phyloP scores from a whole-genome alignment of 2,113 vertebrate species.

The Tenebrosternarchus preto region DNA sequence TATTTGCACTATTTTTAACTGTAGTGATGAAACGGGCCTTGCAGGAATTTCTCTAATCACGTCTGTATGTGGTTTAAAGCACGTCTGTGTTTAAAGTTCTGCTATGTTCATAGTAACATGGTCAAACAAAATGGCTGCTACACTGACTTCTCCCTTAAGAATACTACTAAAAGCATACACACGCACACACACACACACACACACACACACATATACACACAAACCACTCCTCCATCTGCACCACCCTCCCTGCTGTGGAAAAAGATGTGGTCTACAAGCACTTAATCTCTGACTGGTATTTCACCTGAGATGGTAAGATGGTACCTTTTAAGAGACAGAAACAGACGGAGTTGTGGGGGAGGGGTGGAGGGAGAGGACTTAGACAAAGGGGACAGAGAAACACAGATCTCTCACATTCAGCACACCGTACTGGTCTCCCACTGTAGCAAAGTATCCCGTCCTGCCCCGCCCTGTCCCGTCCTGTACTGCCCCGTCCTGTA shows the following conservation, averaged over 20 bases:
- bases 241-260: conserved; percentile 35
- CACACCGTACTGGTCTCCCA: neutral
- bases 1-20: conserved; percentile 12
- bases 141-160: neutral
- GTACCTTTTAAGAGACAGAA: neutral
- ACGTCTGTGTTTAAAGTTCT: neutral
- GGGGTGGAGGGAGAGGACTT: neutral
- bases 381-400: too few species aligned
- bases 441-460: neutral
- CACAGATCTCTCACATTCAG: too few species aligned
- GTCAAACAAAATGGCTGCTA: conserved; percentile 3
- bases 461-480: neutral
- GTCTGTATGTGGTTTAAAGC: neutral
- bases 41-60: neutral
- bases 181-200: conserved; percentile 8
- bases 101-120: neutral
- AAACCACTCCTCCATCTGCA: conserved; percentile 1
- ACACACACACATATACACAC: conserved; percentile 7
- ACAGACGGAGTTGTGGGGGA: conserved; percentile 5
- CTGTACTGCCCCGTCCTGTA: neutral
- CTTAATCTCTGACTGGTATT: conserved; percentile 29
- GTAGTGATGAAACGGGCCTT: neutral
- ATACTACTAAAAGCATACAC: conserved; percentile 1
- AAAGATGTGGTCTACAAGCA: conserved; percentile 2
- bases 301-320: conserved; percentile 15